A percentile compares a stretch with the other conserved stretches of the same genome.
Evolutionary conservation across 1,140 invertebrate genomes (phyloP).

Genomic region (Coenobita brevimanus): DNA sequence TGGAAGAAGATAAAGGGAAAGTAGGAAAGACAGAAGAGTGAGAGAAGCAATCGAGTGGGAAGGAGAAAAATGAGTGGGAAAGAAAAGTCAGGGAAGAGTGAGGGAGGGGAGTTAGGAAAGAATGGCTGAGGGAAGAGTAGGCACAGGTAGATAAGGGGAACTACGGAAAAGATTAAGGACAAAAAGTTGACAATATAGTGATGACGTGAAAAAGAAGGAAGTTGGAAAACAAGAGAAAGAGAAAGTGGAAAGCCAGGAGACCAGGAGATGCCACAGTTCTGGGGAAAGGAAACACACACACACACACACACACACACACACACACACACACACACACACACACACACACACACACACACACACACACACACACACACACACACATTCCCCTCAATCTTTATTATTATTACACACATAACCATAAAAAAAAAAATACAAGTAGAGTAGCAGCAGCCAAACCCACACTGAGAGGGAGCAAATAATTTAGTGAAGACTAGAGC

Average conservation of each 20-base stretch:
- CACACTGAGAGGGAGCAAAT: too few species aligned
- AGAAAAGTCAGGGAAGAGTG: background rate
- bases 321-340: constrained; percentile 13
- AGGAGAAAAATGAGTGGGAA: background rate
- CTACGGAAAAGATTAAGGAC: background rate
- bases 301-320: background rate
- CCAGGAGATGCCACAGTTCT: background rate
- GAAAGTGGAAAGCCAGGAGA: background rate
- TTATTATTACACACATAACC: background rate
- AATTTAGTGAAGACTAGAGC: too few species aligned
- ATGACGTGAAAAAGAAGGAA: background rate
- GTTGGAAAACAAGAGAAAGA: background rate
- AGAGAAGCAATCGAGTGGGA: background rate
- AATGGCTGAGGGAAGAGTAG: background rate
- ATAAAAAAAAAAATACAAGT: background rate
- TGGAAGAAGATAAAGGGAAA: too few species aligned
- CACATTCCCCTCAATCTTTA: background rate
- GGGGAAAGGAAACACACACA: too few species aligned
- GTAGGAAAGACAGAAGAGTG: background rate
- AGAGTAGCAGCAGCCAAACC: background rate
- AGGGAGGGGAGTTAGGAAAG: background rate
- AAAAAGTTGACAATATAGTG: background rate
- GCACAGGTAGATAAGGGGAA: background rate
- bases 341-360: constrained; percentile 28
- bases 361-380: constrained; percentile 36